Conservation (phyloP, 2,113 vertebrate species). For the Gracilinanus agilis region DNA sequence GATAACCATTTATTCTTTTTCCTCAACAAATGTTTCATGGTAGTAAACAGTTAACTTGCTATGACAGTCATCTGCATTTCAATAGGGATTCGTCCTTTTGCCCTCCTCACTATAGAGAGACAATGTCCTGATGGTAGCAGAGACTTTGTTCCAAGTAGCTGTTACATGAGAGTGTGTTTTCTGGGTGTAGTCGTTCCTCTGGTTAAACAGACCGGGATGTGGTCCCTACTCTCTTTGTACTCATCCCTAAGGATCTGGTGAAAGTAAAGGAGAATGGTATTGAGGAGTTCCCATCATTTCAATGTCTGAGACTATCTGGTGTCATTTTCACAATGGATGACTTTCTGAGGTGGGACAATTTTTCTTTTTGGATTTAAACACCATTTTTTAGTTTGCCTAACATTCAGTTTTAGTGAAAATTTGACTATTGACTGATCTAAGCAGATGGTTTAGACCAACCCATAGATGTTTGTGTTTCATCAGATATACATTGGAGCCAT, state of each 20-base stretch:
- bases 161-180: constrained; percentile 25
- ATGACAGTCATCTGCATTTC: background rate
- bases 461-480: constrained; percentile 54
- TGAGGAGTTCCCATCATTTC: background rate
- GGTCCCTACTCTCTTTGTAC: background rate
- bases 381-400: background rate
- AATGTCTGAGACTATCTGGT: background rate
- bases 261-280: background rate
- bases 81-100: background rate
- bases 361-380: background rate
- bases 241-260: background rate
- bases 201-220: background rate
- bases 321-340: background rate
- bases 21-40: constrained; percentile 6
- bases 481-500: constrained; percentile 99
- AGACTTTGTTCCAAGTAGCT: background rate
- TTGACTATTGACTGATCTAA: background rate
- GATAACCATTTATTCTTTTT: background rate
- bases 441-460: background rate
- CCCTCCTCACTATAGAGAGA: background rate
- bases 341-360: constrained; percentile 15
- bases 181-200: background rate
- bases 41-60: background rate
- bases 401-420: background rate
- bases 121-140: background rate